These are phyloP conservation scores for Penaeus chinensis DNA, from an alignment of 1,140 invertebrate genomes.

Conservation along the genomic window DNA sequence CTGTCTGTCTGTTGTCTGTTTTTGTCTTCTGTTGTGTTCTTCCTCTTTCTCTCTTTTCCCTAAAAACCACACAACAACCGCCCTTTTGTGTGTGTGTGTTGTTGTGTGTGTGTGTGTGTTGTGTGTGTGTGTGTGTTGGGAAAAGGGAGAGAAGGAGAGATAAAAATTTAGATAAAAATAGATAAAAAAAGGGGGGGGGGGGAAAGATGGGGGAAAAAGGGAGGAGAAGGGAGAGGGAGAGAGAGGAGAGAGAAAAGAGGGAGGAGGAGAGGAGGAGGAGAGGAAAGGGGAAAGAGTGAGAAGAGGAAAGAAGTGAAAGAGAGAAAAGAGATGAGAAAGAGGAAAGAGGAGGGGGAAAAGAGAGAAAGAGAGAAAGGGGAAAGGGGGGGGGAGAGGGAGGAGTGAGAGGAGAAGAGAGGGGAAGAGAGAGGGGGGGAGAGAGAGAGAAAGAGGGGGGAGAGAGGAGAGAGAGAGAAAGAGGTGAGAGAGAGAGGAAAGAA, in stretches of 20 bases:
- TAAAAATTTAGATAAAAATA: too few relatives aligned
- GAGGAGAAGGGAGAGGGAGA: neutral
- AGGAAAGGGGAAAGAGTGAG: neutral
- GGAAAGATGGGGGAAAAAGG: neutral
- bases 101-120: neutral
- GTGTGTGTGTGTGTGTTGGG: too few relatives aligned
- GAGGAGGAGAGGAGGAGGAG: neutral
- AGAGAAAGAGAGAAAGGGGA: neutral
- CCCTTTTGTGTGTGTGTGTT: neutral
- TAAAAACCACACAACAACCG: neutral
- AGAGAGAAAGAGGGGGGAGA: too few relatives aligned
- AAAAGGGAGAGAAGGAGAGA: too few relatives aligned
- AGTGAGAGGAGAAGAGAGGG: neutral
- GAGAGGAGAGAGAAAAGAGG: neutral
- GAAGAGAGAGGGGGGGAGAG: neutral
- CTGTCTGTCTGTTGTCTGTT: too few relatives aligned
- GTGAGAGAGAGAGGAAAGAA: neutral
- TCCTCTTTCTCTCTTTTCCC: too few relatives aligned
- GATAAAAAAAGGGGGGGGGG: neutral
- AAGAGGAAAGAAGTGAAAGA: neutral
- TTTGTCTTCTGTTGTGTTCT: too few relatives aligned
- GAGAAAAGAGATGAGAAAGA: neutral
- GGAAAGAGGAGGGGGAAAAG: neutral
- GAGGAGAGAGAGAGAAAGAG: neutral
- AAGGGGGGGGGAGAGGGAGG: neutral